Evolutionary conservation across 2,797 vertebrate species (phyloP).

Genomic region (Gadopsis marmoratus): DNA sequence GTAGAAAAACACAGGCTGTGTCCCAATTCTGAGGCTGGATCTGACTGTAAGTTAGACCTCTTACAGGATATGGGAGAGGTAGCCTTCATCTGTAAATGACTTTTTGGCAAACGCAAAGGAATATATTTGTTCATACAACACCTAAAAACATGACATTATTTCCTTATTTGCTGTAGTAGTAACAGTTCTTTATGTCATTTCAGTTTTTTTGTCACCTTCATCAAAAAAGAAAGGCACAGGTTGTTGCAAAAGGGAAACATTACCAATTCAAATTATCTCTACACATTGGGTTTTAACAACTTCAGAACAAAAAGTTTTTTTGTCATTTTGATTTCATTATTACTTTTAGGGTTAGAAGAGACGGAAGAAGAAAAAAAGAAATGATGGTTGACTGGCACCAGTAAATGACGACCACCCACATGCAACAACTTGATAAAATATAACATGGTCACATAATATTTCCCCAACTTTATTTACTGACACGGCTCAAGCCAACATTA

Average conservation of each 20-base stretch:
- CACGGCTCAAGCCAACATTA: background rate
- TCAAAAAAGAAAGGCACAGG: background rate
- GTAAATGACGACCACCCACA: background rate
- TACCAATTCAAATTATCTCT: too few species aligned
- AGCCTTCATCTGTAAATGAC: too few species aligned
- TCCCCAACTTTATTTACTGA: background rate
- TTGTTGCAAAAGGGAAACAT: background rate
- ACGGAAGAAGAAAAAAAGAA: too few species aligned
- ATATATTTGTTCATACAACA: too few species aligned
- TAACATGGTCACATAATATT: background rate
- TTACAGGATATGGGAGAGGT: too few species aligned
- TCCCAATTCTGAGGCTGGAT: slow-evolving; percentile 5
- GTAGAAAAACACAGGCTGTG: slow-evolving; percentile 29
- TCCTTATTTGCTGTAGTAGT: background rate
- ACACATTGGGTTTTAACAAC: too few species aligned
- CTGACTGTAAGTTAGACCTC: background rate
- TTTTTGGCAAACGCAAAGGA: too few species aligned
- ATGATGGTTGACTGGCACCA: background rate
- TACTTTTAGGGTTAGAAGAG: background rate
- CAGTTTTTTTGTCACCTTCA: too few species aligned
- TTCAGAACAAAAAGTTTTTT: background rate
- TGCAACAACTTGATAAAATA: background rate
- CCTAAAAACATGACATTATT: too few species aligned
- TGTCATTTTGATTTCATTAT: background rate
- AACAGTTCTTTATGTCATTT: background rate